Conservation (phyloP, 2,113 vertebrate genomes). For the Mesitornis unicolor region DNA sequence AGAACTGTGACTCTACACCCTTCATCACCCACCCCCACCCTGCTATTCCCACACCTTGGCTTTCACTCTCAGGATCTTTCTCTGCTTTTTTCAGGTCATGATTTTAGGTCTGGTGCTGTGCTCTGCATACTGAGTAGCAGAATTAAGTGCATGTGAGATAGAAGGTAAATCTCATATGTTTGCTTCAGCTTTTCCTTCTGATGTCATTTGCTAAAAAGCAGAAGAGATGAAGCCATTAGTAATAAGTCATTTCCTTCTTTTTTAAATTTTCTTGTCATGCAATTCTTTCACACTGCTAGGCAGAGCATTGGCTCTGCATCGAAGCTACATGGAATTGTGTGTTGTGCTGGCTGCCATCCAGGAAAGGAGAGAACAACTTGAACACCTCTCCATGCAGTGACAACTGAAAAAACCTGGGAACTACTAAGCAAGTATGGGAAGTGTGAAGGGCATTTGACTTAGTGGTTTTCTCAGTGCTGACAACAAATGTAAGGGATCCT, state of each 20-base stretch:
- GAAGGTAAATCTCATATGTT: not conserved
- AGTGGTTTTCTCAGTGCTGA: not conserved
- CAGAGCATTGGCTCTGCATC: not conserved
- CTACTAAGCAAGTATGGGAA: not conserved
- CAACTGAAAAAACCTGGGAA: not conserved
- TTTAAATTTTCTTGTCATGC: not conserved
- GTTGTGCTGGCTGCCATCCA: not conserved
- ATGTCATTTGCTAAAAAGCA: not conserved
- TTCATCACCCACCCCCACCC: not conserved
- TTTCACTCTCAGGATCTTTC: not conserved
- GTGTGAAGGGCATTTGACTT: not conserved
- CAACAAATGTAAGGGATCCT: fast-evolving
- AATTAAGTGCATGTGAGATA: not conserved
- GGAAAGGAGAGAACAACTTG: not conserved
- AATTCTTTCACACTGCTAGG: not conserved
- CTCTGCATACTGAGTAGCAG: fast-evolving
- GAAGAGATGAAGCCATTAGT: not conserved
- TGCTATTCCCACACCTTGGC: fast-evolving
- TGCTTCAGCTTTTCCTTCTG: not conserved
- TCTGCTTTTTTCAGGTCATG: not conserved
- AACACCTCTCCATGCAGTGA: not conserved
- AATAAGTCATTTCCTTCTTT: not conserved
- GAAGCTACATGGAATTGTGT: not conserved
- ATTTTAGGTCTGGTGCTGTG: not conserved
- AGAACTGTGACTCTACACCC: not conserved